Percentiles rank a stretch among this genome's conserved stretches.
Evolutionary conservation across 37 sponge, comb jelly and placozoan genomes (phyloP).

Genomic region (Cladorhizidae sp.): DNA sequence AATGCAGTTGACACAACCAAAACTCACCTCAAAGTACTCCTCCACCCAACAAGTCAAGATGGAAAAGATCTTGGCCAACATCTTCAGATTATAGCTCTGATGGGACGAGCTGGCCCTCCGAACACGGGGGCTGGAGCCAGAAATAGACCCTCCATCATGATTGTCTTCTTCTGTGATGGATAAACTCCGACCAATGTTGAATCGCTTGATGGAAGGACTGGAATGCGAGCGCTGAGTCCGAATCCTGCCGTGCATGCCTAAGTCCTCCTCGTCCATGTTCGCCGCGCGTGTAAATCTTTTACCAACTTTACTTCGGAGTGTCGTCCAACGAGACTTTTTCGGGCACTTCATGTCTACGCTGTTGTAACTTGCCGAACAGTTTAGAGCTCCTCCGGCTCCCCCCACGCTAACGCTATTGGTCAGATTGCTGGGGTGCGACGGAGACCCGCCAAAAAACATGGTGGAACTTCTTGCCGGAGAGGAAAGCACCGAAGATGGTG

Average conservation of each 20-base stretch:
- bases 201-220: background rate
- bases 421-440: background rate
- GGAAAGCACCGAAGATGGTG: background rate
- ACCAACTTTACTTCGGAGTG: background rate
- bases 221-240: constrained; percentile 5
- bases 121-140: background rate
- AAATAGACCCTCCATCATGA: background rate
- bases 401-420: background rate
- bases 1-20: background rate
- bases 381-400: background rate
- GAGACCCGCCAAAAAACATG: constrained; percentile 4
- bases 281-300: constrained; percentile 6
- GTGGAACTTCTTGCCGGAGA: constrained; percentile 7
- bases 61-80: constrained; percentile 54
- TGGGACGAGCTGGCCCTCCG: background rate
- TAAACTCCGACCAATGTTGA: background rate
- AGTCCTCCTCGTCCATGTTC: constrained; percentile 21
- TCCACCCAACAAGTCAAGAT: constrained; percentile 53
- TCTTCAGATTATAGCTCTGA: constrained; percentile 5
- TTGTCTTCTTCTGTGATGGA: background rate
- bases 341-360: constrained; percentile 1
- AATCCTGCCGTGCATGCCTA: background rate
- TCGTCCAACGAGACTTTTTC: background rate
- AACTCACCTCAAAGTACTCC: constrained; percentile 54
- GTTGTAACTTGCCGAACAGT: background rate